Conservation (phyloP, 1,140 invertebrate species). For the Megathymus violae region DNA sequence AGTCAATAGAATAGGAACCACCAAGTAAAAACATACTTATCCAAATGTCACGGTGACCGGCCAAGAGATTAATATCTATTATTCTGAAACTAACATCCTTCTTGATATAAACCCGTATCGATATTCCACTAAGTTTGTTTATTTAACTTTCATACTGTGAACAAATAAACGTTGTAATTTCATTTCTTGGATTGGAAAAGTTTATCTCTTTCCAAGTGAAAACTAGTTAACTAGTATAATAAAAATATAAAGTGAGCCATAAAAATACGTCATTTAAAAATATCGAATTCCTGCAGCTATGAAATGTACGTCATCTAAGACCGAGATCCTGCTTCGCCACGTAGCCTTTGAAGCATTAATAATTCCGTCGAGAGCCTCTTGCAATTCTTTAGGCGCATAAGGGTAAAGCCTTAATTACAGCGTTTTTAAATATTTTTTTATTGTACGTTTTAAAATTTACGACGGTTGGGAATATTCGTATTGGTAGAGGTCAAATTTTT, state of each 20-base stretch:
- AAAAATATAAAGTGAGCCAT: not conserved
- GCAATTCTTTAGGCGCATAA: conserved; percentile 6
- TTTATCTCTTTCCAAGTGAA: not conserved
- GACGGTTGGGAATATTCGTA: too few species aligned
- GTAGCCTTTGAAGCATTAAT: conserved; percentile 29
- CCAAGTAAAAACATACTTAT: too few species aligned
- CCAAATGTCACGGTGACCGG: too few species aligned
- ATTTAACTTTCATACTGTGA: too few species aligned
- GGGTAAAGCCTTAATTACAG: not conserved
- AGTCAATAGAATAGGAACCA: too few species aligned
- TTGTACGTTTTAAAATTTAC: too few species aligned
- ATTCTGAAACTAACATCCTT: too few species aligned
- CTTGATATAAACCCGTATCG: too few species aligned
- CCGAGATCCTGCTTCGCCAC: conserved; percentile 8
- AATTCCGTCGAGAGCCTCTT: conserved; percentile 21
- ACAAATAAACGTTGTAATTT: too few species aligned
- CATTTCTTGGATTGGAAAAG: not conserved
- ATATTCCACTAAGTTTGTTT: too few species aligned
- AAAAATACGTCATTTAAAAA: conserved; percentile 13
- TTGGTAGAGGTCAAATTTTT: too few species aligned
- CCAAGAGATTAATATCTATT: too few species aligned
- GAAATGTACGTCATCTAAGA: conserved; percentile 13
- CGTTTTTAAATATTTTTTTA: not conserved
- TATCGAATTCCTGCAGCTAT: not conserved
- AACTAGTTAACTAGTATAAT: not conserved